Evolutionary conservation across 2,113 vertebrate species (phyloP).

Genomic region (Psittacara wagleri): DNA sequence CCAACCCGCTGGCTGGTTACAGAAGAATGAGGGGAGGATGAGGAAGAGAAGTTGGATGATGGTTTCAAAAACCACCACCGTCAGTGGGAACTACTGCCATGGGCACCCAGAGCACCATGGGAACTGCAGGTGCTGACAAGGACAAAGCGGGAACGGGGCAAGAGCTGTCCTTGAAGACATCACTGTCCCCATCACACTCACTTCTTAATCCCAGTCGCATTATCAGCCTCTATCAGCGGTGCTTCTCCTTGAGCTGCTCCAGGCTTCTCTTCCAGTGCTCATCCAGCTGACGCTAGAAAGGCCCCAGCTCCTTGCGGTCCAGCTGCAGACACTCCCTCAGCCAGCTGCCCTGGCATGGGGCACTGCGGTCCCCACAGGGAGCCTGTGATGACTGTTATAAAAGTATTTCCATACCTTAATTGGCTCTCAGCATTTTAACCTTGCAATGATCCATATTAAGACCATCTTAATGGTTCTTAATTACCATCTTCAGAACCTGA

Average conservation of each 20-base stretch:
- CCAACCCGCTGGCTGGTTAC: not conserved
- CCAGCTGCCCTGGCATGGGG: fast-evolving
- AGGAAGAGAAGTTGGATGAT: no score
- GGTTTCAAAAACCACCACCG: no score
- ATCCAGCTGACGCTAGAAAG: constrained; percentile 79
- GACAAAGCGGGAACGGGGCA: fast-evolving
- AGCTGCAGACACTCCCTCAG: constrained; percentile 58
- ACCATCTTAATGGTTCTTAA: no score
- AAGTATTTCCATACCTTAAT: constrained; percentile 15
- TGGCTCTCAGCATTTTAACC: not conserved
- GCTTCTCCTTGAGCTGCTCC: constrained; percentile 71
- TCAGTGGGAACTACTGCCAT: no score
- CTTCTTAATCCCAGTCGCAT: constrained; percentile 78
- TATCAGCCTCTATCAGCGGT: not conserved
- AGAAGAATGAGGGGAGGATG: no score
- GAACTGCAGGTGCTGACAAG: not conserved
- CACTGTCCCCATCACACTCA: not conserved
- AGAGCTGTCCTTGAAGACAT: not conserved
- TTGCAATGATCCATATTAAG: not conserved
- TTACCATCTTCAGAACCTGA: no score
- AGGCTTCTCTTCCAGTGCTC: constrained; percentile 74
- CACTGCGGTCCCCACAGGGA: fast-evolving
- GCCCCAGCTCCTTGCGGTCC: constrained; percentile 82
- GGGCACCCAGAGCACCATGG: not conserved
- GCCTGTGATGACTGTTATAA: not conserved